Conservation (phyloP, 2,797 vertebrate genomes). For the Alfaro cultratus region DNA sequence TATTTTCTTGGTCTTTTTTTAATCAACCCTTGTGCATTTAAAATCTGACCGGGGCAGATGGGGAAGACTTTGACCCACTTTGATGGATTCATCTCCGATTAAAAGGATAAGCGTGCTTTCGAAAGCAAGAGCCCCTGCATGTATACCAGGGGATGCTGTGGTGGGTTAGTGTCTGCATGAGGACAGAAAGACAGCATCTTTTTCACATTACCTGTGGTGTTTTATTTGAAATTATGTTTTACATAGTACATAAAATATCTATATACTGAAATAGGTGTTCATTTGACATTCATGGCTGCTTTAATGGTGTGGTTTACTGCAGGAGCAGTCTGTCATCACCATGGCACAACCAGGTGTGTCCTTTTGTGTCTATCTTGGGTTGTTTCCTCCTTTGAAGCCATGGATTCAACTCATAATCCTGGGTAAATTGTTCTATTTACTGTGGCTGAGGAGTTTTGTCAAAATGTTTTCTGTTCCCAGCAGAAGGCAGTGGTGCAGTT, state of each 20-base stretch:
- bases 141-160: constrained; percentile 24
- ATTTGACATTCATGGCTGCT: not conserved
- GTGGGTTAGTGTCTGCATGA: constrained; percentile 3
- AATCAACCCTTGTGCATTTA: constrained; percentile 83
- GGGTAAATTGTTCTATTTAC: not conserved
- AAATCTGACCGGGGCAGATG: constrained; percentile 83
- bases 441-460: not conserved
- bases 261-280: not conserved
- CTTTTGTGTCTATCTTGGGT: not conserved
- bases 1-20: constrained; percentile 78
- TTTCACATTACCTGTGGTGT: not conserved
- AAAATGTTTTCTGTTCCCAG: not conserved
- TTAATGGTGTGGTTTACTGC: not conserved
- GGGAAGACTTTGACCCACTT: constrained; percentile 85
- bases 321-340: not conserved
- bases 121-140: constrained; percentile 71
- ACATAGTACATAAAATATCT: not conserved
- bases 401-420: not conserved
- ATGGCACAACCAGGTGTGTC: not conserved
- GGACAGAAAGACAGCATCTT: constrained; percentile 11
- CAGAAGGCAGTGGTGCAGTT: not conserved
- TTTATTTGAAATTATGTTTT: constrained; percentile 8
- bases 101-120: constrained; percentile 82
- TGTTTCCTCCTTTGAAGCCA: not conserved
- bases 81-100: constrained; percentile 85